Percentiles rank a stretch among this genome's conserved stretches.
Conservation (phyloP, 2,113 vertebrate genomes). For the Corvus cornix region DNA sequence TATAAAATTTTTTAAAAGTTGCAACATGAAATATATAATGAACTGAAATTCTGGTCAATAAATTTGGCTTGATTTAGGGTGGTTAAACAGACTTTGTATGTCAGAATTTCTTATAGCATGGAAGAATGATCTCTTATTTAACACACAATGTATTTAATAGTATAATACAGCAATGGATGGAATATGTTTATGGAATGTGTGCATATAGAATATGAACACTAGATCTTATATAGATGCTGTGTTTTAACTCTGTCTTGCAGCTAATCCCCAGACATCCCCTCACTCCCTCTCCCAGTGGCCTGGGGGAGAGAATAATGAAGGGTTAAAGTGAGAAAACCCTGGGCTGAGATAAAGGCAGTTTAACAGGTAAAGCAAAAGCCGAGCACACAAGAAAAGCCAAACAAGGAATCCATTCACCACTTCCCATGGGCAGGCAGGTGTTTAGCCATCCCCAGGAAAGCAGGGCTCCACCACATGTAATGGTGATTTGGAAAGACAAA, state of each 20-base stretch:
- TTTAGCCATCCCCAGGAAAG: background rate
- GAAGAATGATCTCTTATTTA: background rate
- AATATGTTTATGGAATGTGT: background rate
- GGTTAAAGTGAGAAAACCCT: background rate
- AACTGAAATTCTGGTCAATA: background rate
- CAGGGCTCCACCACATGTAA: rapidly evolving
- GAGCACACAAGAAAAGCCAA: background rate
- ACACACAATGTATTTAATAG: background rate
- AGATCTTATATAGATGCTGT: background rate
- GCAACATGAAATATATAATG: background rate
- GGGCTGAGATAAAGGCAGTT: background rate
- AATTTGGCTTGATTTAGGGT: background rate
- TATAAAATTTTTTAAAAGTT: background rate
- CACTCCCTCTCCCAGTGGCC: rapidly evolving
- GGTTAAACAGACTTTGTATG: background rate
- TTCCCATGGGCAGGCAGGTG: background rate
- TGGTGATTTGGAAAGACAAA: background rate
- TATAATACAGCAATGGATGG: background rate
- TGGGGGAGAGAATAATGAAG: background rate
- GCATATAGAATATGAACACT: background rate
- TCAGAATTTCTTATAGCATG: background rate
- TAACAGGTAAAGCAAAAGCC: background rate
- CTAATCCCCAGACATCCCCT: background rate
- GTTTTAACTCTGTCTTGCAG: background rate
- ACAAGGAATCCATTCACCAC: background rate